Evolutionary conservation across 2,888 invertebrate genomes (phyloP).

Genomic region (Apomyelois bistriatella): DNA sequence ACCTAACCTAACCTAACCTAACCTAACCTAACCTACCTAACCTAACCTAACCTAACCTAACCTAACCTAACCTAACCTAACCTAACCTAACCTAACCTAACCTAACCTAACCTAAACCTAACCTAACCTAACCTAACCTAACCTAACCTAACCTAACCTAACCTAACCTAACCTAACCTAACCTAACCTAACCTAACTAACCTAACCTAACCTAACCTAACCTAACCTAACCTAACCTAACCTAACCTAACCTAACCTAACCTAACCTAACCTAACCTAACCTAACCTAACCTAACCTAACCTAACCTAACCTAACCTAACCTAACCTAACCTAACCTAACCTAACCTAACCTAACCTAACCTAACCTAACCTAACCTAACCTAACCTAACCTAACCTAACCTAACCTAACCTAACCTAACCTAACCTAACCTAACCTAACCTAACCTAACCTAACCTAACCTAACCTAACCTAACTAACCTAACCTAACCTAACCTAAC

Average conservation of each 20-base stretch:
- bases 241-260: slow-evolving; percentile 21
- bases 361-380: slow-evolving; percentile 27
- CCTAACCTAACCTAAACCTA: too few species aligned
- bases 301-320: slow-evolving; percentile 21
- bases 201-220: slow-evolving; percentile 18
- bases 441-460: slow-evolving; percentile 28
- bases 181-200: slow-evolving; percentile 10
- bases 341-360: slow-evolving; percentile 26
- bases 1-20: too few species aligned
- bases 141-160: too few species aligned
- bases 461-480: slow-evolving; percentile 27
- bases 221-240: slow-evolving; percentile 21
- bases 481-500: slow-evolving; percentile 24
- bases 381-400: slow-evolving; percentile 27
- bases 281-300: slow-evolving; percentile 21
- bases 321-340: slow-evolving; percentile 24
- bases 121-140: too few species aligned
- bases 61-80: too few species aligned
- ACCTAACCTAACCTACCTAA: too few species aligned
- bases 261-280: slow-evolving; percentile 21
- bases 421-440: slow-evolving; percentile 28
- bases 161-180: too few species aligned
- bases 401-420: slow-evolving; percentile 25
- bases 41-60: too few species aligned
- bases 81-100: too few species aligned